Evolutionary conservation across 2,888 invertebrate genomes (phyloP).

Genomic region (Coleophora flavipennella): DNA sequence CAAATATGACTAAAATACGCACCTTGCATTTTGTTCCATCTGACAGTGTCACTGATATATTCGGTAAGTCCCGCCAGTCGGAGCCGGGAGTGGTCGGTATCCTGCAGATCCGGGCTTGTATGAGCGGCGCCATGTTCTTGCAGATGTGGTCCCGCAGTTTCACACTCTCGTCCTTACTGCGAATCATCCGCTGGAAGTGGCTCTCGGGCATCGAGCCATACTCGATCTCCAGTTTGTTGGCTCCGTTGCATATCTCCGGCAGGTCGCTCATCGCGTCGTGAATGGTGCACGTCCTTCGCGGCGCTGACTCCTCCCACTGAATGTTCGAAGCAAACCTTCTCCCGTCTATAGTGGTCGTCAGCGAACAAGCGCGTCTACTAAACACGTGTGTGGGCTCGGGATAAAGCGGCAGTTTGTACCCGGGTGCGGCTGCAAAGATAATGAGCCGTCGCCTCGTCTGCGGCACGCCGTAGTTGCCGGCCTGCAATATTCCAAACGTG

Average conservation of each 20-base stretch:
- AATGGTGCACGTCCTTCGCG: slow-evolving; percentile 83
- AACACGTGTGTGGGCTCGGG: slow-evolving; percentile 88
- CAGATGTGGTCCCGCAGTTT: slow-evolving; percentile 83
- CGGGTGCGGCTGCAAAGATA: slow-evolving; percentile 87
- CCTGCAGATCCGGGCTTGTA: slow-evolving; percentile 82
- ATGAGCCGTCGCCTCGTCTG: slow-evolving; percentile 85
- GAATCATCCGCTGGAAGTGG: slow-evolving; percentile 82
- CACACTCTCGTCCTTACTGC: slow-evolving; percentile 71
- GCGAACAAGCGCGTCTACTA: slow-evolving; percentile 76
- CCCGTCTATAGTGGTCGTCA: slow-evolving; percentile 56
- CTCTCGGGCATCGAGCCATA: slow-evolving; percentile 81
- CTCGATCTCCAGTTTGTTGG: slow-evolving; percentile 76
- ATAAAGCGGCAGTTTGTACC: slow-evolving; percentile 79
- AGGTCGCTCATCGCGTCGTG: slow-evolving; percentile 89
- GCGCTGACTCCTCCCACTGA: slow-evolving; percentile 79
- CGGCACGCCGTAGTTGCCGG: slow-evolving; percentile 88
- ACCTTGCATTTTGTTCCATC: slow-evolving; percentile 79
- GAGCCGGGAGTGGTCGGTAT: slow-evolving; percentile 83
- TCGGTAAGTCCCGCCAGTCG: slow-evolving; percentile 91
- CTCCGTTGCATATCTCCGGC: slow-evolving; percentile 82
- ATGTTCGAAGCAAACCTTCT: slow-evolving; percentile 67
- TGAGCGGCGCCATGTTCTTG: slow-evolving; percentile 86
- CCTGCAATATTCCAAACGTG: slow-evolving; percentile 88
- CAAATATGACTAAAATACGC: slow-evolving; percentile 12
- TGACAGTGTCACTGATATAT: slow-evolving; percentile 77